phyloP scores from a whole-genome alignment of 2,113 vertebrate genomes.

The Aphelocoma coerulescens region DNA sequence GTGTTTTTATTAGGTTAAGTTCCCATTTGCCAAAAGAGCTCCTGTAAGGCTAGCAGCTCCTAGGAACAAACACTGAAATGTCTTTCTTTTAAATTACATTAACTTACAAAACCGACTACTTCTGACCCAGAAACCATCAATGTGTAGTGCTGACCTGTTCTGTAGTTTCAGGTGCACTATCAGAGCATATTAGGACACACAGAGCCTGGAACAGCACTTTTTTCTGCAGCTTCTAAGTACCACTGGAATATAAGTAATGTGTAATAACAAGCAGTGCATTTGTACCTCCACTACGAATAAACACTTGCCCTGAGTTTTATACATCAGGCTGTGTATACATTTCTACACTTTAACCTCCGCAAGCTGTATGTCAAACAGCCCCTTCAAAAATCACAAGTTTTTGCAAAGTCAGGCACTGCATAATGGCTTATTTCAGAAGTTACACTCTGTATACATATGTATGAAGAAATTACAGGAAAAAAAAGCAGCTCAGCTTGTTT shows the following conservation, averaged over 20 bases:
- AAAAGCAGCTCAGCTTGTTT: conserved; percentile 7
- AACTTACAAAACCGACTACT: neutral
- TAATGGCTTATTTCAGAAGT: conserved; percentile 16
- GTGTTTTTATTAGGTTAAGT: neutral
- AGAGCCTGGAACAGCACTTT: neutral
- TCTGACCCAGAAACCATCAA: neutral
- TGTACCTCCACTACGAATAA: neutral
- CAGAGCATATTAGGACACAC: neutral
- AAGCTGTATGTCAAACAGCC: neutral
- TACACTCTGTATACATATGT: conserved; percentile 21
- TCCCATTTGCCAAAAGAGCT: neutral
- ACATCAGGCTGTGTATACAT: neutral
- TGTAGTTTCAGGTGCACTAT: neutral
- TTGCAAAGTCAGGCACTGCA: conserved; percentile 24
- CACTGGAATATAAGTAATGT: neutral
- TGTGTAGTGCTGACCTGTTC: neutral
- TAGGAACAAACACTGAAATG: neutral
- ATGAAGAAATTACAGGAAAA: conserved; percentile 7
- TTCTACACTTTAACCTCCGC: conserved; percentile 15
- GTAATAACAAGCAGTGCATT: neutral
- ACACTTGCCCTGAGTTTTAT: neutral
- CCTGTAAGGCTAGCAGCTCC: neutral
- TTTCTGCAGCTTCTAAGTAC: neutral
- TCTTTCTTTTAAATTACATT: neutral
- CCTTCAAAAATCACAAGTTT: conserved; percentile 14